phyloP scores from a whole-genome alignment of 1,140 invertebrate species.

The Chlorops oryzae region DNA sequence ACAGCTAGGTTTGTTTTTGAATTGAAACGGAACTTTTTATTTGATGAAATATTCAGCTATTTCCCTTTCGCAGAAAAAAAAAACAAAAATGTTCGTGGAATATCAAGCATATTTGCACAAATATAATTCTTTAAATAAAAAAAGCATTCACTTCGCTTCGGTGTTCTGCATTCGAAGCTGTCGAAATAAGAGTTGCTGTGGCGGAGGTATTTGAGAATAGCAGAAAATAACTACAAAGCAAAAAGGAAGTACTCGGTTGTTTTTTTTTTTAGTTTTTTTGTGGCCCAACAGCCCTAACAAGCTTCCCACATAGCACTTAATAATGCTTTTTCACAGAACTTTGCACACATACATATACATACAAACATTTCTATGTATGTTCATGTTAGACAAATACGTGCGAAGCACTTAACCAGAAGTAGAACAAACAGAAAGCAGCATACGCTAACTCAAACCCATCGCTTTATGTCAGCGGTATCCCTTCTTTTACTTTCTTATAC shows the following conservation, averaged over 20 bases:
- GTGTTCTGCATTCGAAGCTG: slow-evolving; percentile 11
- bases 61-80: not conserved
- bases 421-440: not conserved
- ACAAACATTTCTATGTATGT: slow-evolving; percentile 20
- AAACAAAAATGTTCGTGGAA: not conserved
- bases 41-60: not conserved
- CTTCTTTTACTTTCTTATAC: slow-evolving; percentile 8
- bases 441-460: slow-evolving; percentile 7
- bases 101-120: not conserved
- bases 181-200: too few relatives aligned
- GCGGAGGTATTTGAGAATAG: too few relatives aligned
- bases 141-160: slow-evolving; percentile 21
- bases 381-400: slow-evolving; percentile 21
- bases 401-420: slow-evolving; percentile 18
- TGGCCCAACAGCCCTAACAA: too few relatives aligned
- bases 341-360: slow-evolving; percentile 33
- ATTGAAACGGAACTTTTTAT: too few relatives aligned
- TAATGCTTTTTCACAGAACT: slow-evolving; percentile 3
- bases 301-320: too few relatives aligned
- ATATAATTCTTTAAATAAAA: not conserved
- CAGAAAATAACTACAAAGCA: too few relatives aligned
- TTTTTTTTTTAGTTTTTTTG: slow-evolving; percentile 12
- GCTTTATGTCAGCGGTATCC: slow-evolving; percentile 27
- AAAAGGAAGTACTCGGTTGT: too few relatives aligned
- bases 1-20: too few relatives aligned